A percentile compares a stretch with the other conserved stretches of the same genome.
These are phyloP conservation scores for Brachypodius melanocephalos DNA, from an alignment of 2,113 vertebrate genomes.

Conservation along the genomic window DNA sequence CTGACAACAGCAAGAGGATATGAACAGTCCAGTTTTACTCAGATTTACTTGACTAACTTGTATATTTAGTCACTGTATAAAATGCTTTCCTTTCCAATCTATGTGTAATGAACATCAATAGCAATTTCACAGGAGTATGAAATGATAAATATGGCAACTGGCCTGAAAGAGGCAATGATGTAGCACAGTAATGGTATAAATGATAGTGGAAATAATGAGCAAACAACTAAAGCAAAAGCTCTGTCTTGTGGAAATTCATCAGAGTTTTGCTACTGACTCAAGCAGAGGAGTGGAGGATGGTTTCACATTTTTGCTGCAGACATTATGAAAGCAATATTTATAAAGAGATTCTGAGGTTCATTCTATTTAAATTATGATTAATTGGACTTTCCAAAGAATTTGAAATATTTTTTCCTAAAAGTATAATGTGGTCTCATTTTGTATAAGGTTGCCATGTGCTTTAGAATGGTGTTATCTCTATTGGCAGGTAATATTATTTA, in stretches of 20 bases:
- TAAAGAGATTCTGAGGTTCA: neutral
- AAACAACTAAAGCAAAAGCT: neutral
- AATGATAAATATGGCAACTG: neutral
- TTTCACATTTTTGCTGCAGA: neutral
- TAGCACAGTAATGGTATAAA: neutral
- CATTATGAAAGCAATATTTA: neutral
- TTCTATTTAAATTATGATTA: neutral
- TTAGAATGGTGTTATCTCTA: neutral
- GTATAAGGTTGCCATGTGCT: neutral
- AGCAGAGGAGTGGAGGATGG: rapidly evolving
- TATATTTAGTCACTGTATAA: neutral
- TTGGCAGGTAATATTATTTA: neutral
- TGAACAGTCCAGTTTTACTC: neutral
- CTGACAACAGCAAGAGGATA: neutral
- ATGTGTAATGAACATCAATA: neutral
- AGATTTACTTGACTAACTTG: neutral
- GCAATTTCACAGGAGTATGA: neutral
- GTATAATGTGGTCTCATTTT: neutral
- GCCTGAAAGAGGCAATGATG: neutral
- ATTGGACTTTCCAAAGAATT: neutral
- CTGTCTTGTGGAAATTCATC: neutral
- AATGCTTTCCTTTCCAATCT: neutral
- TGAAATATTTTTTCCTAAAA: neutral
- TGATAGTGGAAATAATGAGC: neutral
- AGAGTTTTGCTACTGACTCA: neutral